A percentile compares a stretch with the other conserved stretches of the same genome.
Conservation (phyloP, 2,113 vertebrate species). For the Alligator mississippiensis region DNA sequence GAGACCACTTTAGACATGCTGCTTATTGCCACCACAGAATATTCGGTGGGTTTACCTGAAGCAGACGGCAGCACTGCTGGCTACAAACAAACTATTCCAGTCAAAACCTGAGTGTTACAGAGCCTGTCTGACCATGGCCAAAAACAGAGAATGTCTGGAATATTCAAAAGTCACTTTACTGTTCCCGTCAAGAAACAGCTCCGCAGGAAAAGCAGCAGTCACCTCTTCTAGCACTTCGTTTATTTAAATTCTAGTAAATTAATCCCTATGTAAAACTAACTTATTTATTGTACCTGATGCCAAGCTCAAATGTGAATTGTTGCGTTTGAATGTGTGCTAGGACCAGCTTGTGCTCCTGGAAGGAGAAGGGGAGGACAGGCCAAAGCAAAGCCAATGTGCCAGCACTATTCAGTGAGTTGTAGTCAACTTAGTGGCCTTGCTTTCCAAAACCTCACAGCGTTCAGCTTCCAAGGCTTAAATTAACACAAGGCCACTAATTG, state of each 20-base stretch:
- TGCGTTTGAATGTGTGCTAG: not conserved
- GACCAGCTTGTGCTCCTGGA: conserved; percentile 2
- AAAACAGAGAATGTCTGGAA: fast-evolving
- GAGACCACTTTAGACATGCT: conserved; percentile 95
- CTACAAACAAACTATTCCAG: conserved; percentile 87
- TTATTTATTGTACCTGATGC: conserved; percentile 55
- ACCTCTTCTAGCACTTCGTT: conserved; percentile 13
- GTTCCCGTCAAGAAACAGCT: not conserved
- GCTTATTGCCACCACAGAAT: conserved; percentile 92
- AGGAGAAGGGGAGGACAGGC: not conserved
- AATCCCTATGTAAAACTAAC: conserved; percentile 25
- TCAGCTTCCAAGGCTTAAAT: not conserved
- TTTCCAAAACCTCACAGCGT: not conserved
- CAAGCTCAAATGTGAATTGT: not conserved
- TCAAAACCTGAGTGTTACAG: conserved; percentile 76
- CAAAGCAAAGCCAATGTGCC: not conserved
- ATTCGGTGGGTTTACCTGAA: conserved; percentile 90
- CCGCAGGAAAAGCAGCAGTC: not conserved
- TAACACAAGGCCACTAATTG: not conserved
- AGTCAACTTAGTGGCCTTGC: not conserved
- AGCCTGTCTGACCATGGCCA: not conserved
- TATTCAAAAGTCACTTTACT: fast-evolving
- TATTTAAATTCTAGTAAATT: conserved; percentile 63
- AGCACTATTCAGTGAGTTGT: not conserved
- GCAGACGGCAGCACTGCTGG: conserved; percentile 74